Percentiles rank a stretch among this genome's conserved stretches.
Evolutionary conservation across 2,113 vertebrate species (phyloP).

Genomic region (Rafetus swinhoei): DNA sequence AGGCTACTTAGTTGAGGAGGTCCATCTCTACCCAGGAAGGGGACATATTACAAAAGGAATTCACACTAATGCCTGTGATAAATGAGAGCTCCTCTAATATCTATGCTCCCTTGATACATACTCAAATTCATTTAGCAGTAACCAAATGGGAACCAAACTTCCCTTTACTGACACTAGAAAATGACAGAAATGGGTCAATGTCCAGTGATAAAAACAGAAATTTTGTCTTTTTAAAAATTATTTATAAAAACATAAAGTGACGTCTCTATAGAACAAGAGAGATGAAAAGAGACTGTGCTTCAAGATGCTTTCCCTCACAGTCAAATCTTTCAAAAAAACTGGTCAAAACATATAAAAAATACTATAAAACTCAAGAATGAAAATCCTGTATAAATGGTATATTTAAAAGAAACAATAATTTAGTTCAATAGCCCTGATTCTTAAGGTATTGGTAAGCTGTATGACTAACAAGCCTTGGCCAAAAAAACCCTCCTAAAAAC

Average conservation of each 20-base stretch:
- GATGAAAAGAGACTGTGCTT: not conserved
- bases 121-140: not conserved
- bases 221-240: not conserved
- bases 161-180: not conserved
- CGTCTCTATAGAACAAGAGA: not conserved
- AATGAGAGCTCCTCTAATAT: not conserved
- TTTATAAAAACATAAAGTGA: not conserved
- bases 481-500: not conserved
- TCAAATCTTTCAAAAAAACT: not conserved
- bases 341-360: not conserved
- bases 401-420: not conserved
- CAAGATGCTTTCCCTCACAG: not conserved
- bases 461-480: not conserved
- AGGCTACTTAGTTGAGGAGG: not conserved
- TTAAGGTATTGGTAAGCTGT: not conserved
- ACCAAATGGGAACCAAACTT: not conserved
- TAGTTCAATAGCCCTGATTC: slow-evolving; percentile 7
- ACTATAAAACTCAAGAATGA: not conserved
- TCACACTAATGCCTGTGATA: not conserved
- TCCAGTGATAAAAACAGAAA: not conserved
- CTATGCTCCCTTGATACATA: not conserved
- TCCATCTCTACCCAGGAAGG: not conserved
- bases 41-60: not conserved
- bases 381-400: not conserved
- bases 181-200: not conserved